Evolutionary conservation across 2,113 vertebrate genomes (phyloP), one percentile per base, ranked within the genome.

Genomic region (Thryonomys swinderianus): DNA sequence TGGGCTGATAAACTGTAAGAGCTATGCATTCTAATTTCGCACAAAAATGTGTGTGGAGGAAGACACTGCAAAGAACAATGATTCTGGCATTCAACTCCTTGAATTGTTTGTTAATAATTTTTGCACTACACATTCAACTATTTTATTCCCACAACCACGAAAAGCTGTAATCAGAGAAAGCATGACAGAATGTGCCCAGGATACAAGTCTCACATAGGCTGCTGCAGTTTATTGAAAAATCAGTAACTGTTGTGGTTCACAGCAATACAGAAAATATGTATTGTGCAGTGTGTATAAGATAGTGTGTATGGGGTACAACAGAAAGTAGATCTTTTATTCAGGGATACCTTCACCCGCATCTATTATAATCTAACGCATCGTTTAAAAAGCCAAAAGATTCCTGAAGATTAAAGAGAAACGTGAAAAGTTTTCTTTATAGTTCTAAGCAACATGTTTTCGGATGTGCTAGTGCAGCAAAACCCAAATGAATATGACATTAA

Each of bases 261-360:
- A 42, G 48, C 32, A 40, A 69, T 53, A 81, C 12, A 64, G 45
- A 57, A 88, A 40, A 18, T 53, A 45, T 17, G 5, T 79, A 82
- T 82, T 92, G 27, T 82, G 21, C 37, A 73, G 27, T 74, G 2
- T 79, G 27, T 66, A 25, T 11, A 62, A 3, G 53, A 20, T 5
- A 57, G 82, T 37, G 27, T 32, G n/a, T 76, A 32, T 48, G 5
- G 51, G 48, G 53, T 80, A 55, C 7, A 53, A 53, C 34, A 88
- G 40, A 85, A 81, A 94, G 73, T 23, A 23, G 67, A 83, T 48
- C 86, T 51, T 93, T 95, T 82, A 80, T 53, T 89, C n/a, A 80
- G 30, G 87, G 51, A n/a, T 37, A 80, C 9, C 8, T 71, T 90
- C 7, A 73, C 40, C 42, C 85, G 27, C 4, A 78, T 71, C 85